These are phyloP conservation scores for Hylyphantes graminicola DNA, from an alignment of 1,140 invertebrate genomes.

Conservation along the genomic window DNA sequence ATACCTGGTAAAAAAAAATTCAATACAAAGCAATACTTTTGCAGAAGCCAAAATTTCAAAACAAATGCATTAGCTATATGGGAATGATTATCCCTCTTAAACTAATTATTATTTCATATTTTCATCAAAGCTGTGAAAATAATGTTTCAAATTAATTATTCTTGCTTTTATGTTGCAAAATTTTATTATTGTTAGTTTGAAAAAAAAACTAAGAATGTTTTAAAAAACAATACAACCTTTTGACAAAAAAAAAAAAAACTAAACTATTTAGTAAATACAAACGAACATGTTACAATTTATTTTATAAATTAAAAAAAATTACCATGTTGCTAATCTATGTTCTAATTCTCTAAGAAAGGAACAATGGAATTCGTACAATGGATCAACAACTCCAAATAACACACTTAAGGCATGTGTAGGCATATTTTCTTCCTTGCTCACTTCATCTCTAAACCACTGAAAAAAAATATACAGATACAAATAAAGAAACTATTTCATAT, in stretches of 20 bases:
- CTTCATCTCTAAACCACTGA: constrained; percentile 79
- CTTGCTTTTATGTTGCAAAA: too few species aligned
- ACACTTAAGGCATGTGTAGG: constrained; percentile 70
- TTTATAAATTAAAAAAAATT: constrained; percentile 60
- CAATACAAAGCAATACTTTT: too few species aligned
- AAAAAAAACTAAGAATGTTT: too few species aligned
- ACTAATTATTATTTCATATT: too few species aligned
- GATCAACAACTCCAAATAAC: constrained; percentile 75
- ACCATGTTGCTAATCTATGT: constrained; percentile 75
- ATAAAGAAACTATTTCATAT: too few species aligned
- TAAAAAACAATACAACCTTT: neutral
- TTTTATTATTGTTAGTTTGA: too few species aligned
- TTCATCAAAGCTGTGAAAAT: too few species aligned
- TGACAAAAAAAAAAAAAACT: neutral
- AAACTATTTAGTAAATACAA: neutral
- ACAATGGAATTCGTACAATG: constrained; percentile 76
- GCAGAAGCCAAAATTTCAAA: too few species aligned
- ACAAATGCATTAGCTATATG: too few species aligned
- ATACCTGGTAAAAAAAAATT: too few species aligned
- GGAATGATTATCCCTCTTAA: too few species aligned
- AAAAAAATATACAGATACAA: constrained; percentile 59
- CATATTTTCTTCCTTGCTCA: constrained; percentile 73
- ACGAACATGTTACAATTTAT: neutral
- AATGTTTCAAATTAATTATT: too few species aligned
- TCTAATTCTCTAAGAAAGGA: constrained; percentile 78